Base-by-base conservation (phyloP, 2,113 vertebrate genomes). In the Motacilla tschutschensis region DNA sequence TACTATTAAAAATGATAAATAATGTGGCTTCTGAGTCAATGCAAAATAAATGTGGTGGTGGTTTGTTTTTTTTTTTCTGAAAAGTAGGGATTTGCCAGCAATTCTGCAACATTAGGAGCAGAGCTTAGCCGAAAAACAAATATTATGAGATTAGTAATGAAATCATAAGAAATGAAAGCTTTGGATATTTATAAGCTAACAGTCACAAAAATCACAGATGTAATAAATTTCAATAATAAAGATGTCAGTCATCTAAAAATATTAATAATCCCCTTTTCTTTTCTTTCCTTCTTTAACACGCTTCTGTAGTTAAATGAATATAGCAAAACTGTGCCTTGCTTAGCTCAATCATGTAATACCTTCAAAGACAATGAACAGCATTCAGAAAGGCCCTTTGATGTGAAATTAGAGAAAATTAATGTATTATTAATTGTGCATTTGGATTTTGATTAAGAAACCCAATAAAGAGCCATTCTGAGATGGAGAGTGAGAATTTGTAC, bases 291-390 rank as follows among this genome's bases (percentile, higher is more conserved):
- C 55, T 90, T 86, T 73, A 44, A 73, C 35, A 85, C 26, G 55
- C 14, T 79, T 90, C 44, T 87, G 12, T 58, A 73, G 44, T 51
- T 76, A 82, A 82, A 90, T 47, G 5, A 83, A 66, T 15, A 50
- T 65, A 70, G 38, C 24, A 77, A 79, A 90, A 71, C 29, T 76
- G 54, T 83, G 67, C 8, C 28, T 86, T 82, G 60, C 44, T 83
- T 90, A 83, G 36, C 48, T 48, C 38, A 83, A 93, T 78, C 21
- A 40, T 77, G 47, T 70, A 88, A 55, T 76, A 85, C 47, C 65
- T 92, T 89, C 76, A 90, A 92, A 93, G 84, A 89, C 69, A 95
- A 93, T 90, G 70, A 70, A 64, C 17, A 77, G 18, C 14, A 76
- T 73, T 90, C 64, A 84, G 60, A 90, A 85, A 79, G 57, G 14